Conservation (phyloP, 2,888 invertebrate species). For the Anaspis maculata region DNA sequence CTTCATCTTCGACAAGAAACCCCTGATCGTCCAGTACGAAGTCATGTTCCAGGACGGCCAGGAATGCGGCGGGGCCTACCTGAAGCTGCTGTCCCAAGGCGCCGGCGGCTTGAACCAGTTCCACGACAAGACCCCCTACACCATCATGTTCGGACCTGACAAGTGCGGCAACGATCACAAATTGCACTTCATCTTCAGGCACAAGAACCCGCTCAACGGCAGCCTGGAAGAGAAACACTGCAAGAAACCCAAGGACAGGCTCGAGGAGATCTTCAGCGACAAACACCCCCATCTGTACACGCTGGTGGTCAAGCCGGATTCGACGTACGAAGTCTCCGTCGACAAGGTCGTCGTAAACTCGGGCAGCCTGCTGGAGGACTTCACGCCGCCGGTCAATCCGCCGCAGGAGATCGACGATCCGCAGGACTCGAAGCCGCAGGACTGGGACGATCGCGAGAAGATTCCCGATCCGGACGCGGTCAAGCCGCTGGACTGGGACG, state of each 20-base stretch:
- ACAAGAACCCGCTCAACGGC: constrained; percentile 88
- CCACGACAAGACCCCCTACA: constrained; percentile 93
- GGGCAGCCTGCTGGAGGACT: constrained; percentile 81
- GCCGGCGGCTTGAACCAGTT: constrained; percentile 71
- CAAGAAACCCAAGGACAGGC: constrained; percentile 76
- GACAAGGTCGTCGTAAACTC: constrained; percentile 79
- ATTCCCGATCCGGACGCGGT: constrained; percentile 47
- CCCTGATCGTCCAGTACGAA: constrained; percentile 88
- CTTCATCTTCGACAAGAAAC: constrained; percentile 76
- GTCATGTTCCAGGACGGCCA: constrained; percentile 86
- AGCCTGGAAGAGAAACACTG: constrained; percentile 89
- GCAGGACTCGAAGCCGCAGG: constrained; percentile 70
- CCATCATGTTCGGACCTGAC: constrained; percentile 99
- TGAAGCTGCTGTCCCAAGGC: constrained; percentile 74
- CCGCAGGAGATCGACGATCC: constrained; percentile 92
- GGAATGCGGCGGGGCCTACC: constrained; percentile 97
- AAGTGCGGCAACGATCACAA: constrained; percentile 97
- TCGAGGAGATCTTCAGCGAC: constrained; percentile 85
- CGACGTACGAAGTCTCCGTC: constrained; percentile 68
- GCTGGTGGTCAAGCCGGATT: constrained; percentile 69
- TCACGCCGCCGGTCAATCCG: constrained; percentile 91
- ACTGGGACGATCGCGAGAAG: constrained; percentile 86
- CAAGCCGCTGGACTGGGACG: constrained; percentile 97
- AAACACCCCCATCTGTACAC: constrained; percentile 87
- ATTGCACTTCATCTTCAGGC: constrained; percentile 87